Evolutionary conservation across 2,113 vertebrate genomes (phyloP).

Genomic region (Plestiodon gilberti): DNA sequence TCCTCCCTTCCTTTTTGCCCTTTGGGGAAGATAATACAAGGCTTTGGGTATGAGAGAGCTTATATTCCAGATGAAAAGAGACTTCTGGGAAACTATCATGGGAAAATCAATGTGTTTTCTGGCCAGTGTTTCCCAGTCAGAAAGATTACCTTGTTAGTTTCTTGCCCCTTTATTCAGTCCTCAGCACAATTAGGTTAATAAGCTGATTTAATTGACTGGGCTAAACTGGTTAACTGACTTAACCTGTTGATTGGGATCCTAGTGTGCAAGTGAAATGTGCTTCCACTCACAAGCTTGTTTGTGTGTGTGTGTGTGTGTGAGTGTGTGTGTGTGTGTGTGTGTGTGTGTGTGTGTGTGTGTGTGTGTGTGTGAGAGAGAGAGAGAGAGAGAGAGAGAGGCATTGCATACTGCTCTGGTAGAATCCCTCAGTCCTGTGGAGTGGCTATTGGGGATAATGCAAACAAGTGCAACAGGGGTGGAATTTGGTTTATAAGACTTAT

Average conservation of each 20-base stretch:
- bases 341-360: too few relatives aligned
- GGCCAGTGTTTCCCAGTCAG: neutral
- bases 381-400: too few relatives aligned
- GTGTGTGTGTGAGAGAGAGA: too few relatives aligned
- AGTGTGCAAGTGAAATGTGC: neutral
- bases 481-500: too few relatives aligned
- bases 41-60: neutral
- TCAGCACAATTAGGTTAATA: neutral
- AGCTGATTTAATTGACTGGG: neutral
- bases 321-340: too few relatives aligned
- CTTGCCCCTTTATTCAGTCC: neutral
- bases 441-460: neutral
- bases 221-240: neutral
- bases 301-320: too few relatives aligned
- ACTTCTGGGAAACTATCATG: neutral
- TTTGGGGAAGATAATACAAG: neutral
- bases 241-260: neutral
- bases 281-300: neutral
- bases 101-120: neutral
- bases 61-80: neutral
- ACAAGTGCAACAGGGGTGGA: too few relatives aligned
- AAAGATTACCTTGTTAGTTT: neutral
- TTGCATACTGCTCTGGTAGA: neutral
- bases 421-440: neutral
- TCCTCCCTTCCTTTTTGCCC: too few relatives aligned